Conservation (phyloP, 2,113 vertebrate species). For the Gymnarchus niloticus region DNA sequence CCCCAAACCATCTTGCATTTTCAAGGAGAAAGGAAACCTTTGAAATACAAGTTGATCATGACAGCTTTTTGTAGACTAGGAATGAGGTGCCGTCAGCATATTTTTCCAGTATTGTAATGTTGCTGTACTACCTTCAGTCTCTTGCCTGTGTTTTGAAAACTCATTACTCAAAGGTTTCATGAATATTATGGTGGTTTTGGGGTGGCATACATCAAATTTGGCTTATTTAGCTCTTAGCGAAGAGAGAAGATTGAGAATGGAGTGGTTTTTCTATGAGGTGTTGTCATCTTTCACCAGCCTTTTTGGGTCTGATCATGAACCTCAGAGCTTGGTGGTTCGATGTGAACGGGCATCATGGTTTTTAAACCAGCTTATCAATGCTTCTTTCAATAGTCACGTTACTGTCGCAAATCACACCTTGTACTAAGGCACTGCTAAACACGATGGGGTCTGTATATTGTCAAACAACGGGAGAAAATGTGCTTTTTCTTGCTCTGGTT, state of each 20-base stretch:
- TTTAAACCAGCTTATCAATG: conserved; percentile 31
- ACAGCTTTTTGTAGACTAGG: neutral
- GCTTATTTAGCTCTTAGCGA: neutral
- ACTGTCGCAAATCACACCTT: conserved; percentile 10
- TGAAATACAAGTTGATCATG: neutral
- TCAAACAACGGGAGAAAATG: conserved; percentile 37
- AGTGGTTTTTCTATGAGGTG: neutral
- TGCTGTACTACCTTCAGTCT: neutral
- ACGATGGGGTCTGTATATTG: conserved; percentile 37
- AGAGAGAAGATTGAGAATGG: neutral
- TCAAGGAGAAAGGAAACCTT: neutral
- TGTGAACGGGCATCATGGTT: conserved; percentile 12
- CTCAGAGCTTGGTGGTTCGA: conserved; percentile 18
- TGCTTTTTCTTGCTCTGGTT: conserved; percentile 31
- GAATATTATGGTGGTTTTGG: neutral
- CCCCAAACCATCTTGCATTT: neutral
- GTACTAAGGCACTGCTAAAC: conserved; percentile 28
- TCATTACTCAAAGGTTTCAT: neutral
- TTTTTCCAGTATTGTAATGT: conserved; percentile 24
- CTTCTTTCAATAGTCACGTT: conserved; percentile 10
- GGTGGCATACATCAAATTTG: neutral
- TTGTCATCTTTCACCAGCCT: neutral
- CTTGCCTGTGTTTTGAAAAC: neutral
- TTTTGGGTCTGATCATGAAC: neutral
- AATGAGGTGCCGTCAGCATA: conserved; percentile 2